Conservation (phyloP, 2,888 invertebrate species). For the Alentia gelatinosa region DNA sequence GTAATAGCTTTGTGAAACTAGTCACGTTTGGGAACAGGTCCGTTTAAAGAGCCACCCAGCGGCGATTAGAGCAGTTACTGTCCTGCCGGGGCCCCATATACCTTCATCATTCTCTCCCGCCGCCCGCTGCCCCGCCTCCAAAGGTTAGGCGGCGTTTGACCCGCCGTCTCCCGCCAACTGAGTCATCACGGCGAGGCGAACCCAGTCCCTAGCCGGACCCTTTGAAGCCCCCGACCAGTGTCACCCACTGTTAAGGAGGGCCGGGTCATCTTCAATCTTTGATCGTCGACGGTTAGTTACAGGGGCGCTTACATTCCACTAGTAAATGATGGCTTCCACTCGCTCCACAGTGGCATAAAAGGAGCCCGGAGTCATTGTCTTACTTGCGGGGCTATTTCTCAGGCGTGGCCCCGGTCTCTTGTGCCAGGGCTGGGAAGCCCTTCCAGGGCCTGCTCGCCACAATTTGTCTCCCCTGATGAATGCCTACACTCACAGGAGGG, state of each 20-base stretch:
- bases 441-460: neutral
- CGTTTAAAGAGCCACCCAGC: slow-evolving; percentile 25
- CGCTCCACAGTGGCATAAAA: neutral
- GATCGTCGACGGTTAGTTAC: slow-evolving; percentile 40
- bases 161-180: slow-evolving; percentile 29
- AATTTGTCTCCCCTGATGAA: slow-evolving; percentile 50
- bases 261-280: slow-evolving; percentile 48
- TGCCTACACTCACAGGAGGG: slow-evolving; percentile 24
- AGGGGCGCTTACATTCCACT: slow-evolving; percentile 44
- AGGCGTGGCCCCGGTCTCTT: neutral
- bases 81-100: slow-evolving; percentile 31
- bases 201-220: neutral
- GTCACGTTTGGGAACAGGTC: slow-evolving; percentile 11
- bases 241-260: neutral
- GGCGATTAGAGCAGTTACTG: slow-evolving; percentile 37
- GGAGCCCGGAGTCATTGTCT: slow-evolving; percentile 33
- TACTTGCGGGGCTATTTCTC: slow-evolving; percentile 23
- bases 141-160: slow-evolving; percentile 39
- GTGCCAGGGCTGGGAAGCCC: neutral
- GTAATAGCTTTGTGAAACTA: slow-evolving; percentile 47
- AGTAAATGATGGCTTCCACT: slow-evolving; percentile 37
- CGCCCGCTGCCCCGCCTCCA: neutral
- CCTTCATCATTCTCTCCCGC: slow-evolving; percentile 39
- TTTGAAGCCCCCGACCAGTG: slow-evolving; percentile 39
- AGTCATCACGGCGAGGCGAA: neutral